Conservation (phyloP, 2,113 vertebrate species). For the Chionodraco myersi region DNA sequence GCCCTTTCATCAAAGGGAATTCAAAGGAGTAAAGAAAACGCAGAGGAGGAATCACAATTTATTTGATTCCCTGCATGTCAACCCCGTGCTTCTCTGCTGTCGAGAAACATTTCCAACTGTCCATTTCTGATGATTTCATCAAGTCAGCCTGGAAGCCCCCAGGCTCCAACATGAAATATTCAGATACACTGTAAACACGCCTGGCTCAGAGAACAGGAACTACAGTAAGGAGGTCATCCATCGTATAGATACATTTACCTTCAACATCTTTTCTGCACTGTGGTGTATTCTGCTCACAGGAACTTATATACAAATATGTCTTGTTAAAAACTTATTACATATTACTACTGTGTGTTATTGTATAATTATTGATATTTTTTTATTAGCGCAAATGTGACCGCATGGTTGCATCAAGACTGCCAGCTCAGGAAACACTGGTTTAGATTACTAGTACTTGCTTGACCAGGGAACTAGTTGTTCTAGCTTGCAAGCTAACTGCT, state of each 20-base stretch:
- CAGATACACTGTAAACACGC: not conserved
- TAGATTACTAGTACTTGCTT: not conserved
- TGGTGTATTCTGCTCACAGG: not conserved
- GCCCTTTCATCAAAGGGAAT: conserved; percentile 13
- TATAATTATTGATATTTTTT: too few species aligned
- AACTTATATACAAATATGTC: not conserved
- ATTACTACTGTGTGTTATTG: too few species aligned
- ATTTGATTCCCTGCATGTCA: conserved; percentile 3
- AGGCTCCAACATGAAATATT: conserved; percentile 1
- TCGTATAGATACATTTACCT: not conserved
- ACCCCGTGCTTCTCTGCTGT: not conserved
- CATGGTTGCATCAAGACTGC: not conserved
- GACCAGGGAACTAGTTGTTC: not conserved
- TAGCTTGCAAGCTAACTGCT: not conserved
- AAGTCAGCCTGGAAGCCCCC: not conserved
- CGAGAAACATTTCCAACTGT: not conserved
- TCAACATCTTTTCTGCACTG: not conserved
- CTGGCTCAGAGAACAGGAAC: not conserved
- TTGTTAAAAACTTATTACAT: too few species aligned
- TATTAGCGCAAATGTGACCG: not conserved
- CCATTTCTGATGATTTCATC: not conserved
- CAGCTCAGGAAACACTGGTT: not conserved
- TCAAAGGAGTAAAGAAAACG: not conserved
- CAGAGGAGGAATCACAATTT: conserved; percentile 9
- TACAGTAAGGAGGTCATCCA: not conserved